A percentile compares a stretch with the other conserved stretches of the same genome.
phyloP scores from a whole-genome alignment of 2,113 vertebrate genomes.

The Narcine bancroftii region DNA sequence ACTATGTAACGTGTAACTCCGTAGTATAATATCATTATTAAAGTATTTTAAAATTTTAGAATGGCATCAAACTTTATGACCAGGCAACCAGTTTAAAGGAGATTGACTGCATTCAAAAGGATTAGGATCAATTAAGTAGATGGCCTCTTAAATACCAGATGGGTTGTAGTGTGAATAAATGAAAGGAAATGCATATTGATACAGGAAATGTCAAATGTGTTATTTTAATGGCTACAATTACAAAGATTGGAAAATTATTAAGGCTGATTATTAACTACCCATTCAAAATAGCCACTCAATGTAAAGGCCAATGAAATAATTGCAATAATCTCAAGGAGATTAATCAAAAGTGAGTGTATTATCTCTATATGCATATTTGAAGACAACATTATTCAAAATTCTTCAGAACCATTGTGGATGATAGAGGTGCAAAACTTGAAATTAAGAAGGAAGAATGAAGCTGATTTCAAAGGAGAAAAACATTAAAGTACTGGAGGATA shows the following conservation, averaged over 20 bases:
- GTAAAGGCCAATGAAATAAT: not conserved
- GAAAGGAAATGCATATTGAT: slow-evolving; percentile 6
- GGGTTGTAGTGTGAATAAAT: not conserved
- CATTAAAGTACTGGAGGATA: not conserved
- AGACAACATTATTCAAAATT: not conserved
- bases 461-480: not conserved
- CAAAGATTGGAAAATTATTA: not conserved
- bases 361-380: not conserved
- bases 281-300: not conserved
- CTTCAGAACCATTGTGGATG: not conserved
- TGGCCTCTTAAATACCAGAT: not conserved
- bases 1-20: slow-evolving; percentile 10
- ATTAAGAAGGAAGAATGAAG: not conserved
- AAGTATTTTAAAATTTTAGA: slow-evolving; percentile 19
- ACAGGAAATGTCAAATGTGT: not conserved
- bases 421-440: not conserved
- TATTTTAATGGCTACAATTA: not conserved
- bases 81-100: not conserved
- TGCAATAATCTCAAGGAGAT: not conserved
- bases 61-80: slow-evolving; percentile 7
- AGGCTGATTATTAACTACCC: not conserved
- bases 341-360: not conserved
- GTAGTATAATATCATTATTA: slow-evolving; percentile 9
- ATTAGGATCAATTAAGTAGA: slow-evolving; percentile 29
- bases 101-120: slow-evolving; percentile 21